A percentile compares a stretch with the other conserved stretches of the same genome.
phyloP scores from a whole-genome alignment of 2,113 vertebrate species.

The Dipodomys merriami region DNA sequence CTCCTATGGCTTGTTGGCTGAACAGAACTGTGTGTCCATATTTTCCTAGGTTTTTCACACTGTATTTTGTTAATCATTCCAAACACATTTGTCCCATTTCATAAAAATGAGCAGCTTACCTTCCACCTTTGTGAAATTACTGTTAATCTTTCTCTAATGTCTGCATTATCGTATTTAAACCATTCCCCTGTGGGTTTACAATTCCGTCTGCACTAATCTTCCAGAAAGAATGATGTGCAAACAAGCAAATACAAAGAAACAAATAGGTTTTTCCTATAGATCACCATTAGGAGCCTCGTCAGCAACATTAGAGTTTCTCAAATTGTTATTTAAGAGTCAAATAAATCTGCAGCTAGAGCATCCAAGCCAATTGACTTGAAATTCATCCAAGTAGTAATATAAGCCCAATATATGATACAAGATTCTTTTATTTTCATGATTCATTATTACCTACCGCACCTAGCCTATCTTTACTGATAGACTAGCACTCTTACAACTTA shows the following conservation, averaged over 20 bases:
- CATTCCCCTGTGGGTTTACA: constrained; percentile 81
- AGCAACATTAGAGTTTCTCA: constrained; percentile 73
- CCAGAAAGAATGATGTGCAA: constrained; percentile 81
- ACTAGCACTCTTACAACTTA: constrained; percentile 31
- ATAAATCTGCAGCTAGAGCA: constrained; percentile 81
- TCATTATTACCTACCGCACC: neutral
- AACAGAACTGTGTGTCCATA: constrained; percentile 44
- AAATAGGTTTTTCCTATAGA: constrained; percentile 76
- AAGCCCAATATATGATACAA: neutral
- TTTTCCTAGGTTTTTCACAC: constrained; percentile 71
- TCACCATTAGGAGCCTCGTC: constrained; percentile 70
- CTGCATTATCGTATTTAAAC: constrained; percentile 83
- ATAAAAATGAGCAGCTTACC: constrained; percentile 82
- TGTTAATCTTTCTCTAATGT: constrained; percentile 86
- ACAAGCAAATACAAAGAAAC: constrained; percentile 67
- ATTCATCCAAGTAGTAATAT: constrained; percentile 37
- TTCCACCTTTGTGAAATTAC: constrained; percentile 83
- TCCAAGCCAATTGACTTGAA: constrained; percentile 67
- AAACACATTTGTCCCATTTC: constrained; percentile 82
- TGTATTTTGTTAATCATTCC: constrained; percentile 83
- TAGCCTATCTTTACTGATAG: neutral
- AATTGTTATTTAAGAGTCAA: constrained; percentile 75
- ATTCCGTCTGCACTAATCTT: constrained; percentile 81
- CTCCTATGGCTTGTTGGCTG: constrained; percentile 49
- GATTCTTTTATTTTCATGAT: neutral